Base-by-base conservation (phyloP, 2,797 vertebrate species). In the Huso huso region DNA sequence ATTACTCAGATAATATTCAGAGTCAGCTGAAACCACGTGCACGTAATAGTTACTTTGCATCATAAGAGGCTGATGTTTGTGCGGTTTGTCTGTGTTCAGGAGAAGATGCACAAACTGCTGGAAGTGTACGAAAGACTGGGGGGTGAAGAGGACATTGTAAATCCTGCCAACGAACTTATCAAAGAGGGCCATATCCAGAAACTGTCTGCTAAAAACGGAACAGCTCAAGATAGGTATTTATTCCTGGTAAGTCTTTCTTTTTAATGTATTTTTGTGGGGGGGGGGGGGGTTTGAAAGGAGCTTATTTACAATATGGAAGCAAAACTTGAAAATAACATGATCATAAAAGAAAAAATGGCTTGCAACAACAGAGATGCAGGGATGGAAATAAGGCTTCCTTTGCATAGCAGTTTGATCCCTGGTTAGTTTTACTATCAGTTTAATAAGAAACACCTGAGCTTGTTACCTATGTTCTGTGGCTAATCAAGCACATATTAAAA, bases 151-250 rank as follows among this genome's bases (percentile, higher is more conserved):
- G 95, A 98, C 77, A 98, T 99, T 0, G 96, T 99, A 15, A 98
- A 98, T 77, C 95, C 96, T 0, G 95, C 96, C 73, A 98, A 98
- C 3, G 96, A 99, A 75, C 89, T 99, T 71, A 96, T 99, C 78
- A 98, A 98, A 81, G 96, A 98, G 78, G 96, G 96, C 10, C 93
- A 93, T 52, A 96, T 99, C 76, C 95, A 95, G 85, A 99, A 99
- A 74, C 90, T 99, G 76, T 99, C 96, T 0, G 95, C 95, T 70
- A 99, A 98, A 84, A 99, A 95, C 0, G 96, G 96, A 76, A 93
- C 93, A 0, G 87, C 94, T 0, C 96, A 98, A 84, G 96, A 99
- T 81, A 81, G 96, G 69, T 96, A 99, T 77, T 91, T 99, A 72
- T 97, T 97, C 78, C 76, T 98, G 92, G 96, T 98, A 82, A 94